These are phyloP conservation scores for Caranx ignobilis DNA, from an alignment of 2,113 vertebrate species.

Conservation along the genomic window DNA sequence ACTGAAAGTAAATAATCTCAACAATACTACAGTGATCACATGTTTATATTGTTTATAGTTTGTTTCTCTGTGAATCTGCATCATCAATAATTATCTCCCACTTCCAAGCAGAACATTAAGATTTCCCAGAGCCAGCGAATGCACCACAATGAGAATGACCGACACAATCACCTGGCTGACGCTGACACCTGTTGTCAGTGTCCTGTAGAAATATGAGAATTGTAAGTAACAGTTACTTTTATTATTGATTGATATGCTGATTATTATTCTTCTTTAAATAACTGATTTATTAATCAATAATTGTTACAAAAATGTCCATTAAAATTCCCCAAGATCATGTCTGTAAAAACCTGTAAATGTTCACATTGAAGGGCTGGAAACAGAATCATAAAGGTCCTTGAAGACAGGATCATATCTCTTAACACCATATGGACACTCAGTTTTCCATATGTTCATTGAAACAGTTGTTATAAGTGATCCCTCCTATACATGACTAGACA, in stretches of 20 bases:
- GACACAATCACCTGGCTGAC: not conserved
- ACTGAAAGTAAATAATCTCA: not conserved
- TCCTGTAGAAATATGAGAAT: not conserved
- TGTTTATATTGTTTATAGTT: not conserved
- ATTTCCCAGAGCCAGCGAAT: constrained; percentile 6
- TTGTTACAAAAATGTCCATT: not conserved
- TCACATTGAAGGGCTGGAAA: not conserved
- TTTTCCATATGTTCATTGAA: not conserved
- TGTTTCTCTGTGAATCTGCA: not conserved
- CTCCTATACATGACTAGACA: not conserved
- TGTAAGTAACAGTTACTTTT: not conserved
- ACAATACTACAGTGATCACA: not conserved
- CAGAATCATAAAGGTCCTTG: not conserved
- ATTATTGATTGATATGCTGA: not conserved
- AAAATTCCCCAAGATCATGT: not conserved
- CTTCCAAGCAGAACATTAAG: constrained; percentile 18
- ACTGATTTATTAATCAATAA: not conserved
- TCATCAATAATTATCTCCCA: not conserved
- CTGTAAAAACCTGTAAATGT: not conserved
- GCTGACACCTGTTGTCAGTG: not conserved
- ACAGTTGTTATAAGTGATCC: not conserved
- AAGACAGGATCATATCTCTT: not conserved
- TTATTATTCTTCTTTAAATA: not conserved
- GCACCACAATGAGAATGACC: not conserved
- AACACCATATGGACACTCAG: not conserved